These are phyloP conservation scores for Spinibarbus caldwelli DNA, from an alignment of 2,797 vertebrate species.

Conservation along the genomic window DNA sequence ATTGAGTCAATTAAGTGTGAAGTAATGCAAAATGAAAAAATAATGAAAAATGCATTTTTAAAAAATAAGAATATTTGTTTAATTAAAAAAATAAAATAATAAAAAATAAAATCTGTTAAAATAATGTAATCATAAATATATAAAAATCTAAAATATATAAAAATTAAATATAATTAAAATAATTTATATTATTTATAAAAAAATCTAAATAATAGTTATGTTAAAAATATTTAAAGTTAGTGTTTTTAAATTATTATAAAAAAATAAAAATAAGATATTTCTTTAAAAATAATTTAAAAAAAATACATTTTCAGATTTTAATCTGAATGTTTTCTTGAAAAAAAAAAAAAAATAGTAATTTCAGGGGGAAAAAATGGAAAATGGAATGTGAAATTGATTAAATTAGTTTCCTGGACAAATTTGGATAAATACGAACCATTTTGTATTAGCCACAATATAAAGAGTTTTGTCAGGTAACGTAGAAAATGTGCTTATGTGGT, in stretches of 20 bases:
- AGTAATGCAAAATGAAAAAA: background rate
- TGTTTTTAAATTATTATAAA: background rate
- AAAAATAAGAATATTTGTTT: no score
- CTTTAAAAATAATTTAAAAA: background rate
- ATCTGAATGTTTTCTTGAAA: background rate
- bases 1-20: background rate
- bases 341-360: no score
- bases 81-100: no score
- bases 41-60: no score
- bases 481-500: background rate
- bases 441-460: background rate
- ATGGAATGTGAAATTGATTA: background rate
- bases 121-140: background rate
- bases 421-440: background rate
- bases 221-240: background rate
- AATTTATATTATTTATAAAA: background rate
- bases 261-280: no score
- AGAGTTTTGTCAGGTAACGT: background rate
- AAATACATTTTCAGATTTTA: background rate
- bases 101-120: no score
- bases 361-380: background rate
- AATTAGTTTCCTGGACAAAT: background rate
- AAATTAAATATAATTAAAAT: background rate
- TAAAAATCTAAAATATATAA: background rate
- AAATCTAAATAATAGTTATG: no score